phyloP scores from a whole-genome alignment of 2,797 vertebrate genomes.

The Catharus ustulatus region DNA sequence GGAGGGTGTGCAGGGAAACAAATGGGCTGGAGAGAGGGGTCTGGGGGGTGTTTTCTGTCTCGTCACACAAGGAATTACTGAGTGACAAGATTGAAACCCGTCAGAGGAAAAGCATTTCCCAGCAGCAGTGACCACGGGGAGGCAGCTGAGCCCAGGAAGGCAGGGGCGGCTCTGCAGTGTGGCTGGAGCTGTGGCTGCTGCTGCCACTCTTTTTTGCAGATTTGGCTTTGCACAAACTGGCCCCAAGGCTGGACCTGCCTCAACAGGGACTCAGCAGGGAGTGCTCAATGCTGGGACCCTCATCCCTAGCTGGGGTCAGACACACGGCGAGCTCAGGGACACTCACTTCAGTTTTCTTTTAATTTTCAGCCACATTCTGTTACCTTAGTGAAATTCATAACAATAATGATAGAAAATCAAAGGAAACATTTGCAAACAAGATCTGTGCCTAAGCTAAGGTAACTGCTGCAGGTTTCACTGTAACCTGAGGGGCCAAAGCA shows the following conservation, averaged over 20 bases:
- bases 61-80: not conserved
- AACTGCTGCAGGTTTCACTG: not conserved
- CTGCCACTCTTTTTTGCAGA: not conserved
- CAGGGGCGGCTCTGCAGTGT: fast-evolving
- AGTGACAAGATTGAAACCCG: conserved; percentile 18
- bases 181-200: not conserved
- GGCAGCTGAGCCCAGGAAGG: conserved; percentile 13
- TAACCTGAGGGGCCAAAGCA: not conserved
- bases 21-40: not conserved
- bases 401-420: not conserved
- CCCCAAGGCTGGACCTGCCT: not conserved
- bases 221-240: not conserved
- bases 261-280: not conserved
- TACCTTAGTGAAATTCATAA: not conserved
- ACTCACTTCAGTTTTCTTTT: not conserved
- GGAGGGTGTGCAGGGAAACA: not conserved
- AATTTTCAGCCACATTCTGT: not conserved
- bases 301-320: not conserved
- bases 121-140: conserved; percentile 23
- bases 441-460: not conserved
- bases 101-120: conserved; percentile 39
- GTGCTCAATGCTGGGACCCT: not conserved
- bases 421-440: not conserved
- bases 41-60: conserved; percentile 36
- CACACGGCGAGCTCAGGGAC: fast-evolving